Percentiles rank a stretch among this genome's conserved stretches.
Conservation (phyloP, 2,888 invertebrate species). For the Taphrorychus bicolor region DNA sequence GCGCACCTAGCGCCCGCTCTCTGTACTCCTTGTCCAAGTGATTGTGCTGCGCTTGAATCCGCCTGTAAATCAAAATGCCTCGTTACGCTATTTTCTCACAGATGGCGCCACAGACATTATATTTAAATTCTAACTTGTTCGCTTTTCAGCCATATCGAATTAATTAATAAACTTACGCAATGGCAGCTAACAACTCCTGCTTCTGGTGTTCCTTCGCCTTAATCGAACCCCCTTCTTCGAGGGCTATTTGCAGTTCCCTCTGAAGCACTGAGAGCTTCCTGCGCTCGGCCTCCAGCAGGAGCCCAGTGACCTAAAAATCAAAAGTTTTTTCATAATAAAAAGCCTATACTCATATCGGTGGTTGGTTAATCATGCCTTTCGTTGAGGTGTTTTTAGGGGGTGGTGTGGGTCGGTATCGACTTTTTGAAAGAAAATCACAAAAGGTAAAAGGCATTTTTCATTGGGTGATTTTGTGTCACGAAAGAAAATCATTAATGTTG, state of each 20-base stretch:
- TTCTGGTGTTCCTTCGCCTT: conserved; percentile 72
- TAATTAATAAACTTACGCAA: conserved; percentile 64
- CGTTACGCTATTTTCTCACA: conserved; percentile 23
- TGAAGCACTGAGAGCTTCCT: conserved; percentile 71
- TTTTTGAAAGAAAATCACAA: conserved; percentile 19
- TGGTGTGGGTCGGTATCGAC: background rate
- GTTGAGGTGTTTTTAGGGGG: background rate
- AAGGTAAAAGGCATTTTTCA: conserved; percentile 30
- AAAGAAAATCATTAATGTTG: conserved; percentile 35
- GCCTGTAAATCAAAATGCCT: conserved; percentile 62
- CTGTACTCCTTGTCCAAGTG: conserved; percentile 73
- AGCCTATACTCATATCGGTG: too few species aligned
- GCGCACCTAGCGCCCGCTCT: conserved; percentile 70
- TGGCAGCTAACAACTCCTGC: conserved; percentile 69
- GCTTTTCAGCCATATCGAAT: background rate
- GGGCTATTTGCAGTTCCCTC: conserved; percentile 68
- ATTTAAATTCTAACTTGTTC: background rate
- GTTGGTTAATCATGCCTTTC: too few species aligned
- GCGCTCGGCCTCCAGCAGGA: conserved; percentile 72
- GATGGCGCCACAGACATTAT: conserved; percentile 42
- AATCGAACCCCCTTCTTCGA: conserved; percentile 69
- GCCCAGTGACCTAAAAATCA: conserved; percentile 68
- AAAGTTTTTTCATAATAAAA: background rate
- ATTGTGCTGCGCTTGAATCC: conserved; percentile 74
- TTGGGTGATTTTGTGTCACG: conserved; percentile 36